These are phyloP conservation scores for Aphelenchoides besseyi DNA, from an alignment of 1,140 invertebrate species.

Conservation along the genomic window DNA sequence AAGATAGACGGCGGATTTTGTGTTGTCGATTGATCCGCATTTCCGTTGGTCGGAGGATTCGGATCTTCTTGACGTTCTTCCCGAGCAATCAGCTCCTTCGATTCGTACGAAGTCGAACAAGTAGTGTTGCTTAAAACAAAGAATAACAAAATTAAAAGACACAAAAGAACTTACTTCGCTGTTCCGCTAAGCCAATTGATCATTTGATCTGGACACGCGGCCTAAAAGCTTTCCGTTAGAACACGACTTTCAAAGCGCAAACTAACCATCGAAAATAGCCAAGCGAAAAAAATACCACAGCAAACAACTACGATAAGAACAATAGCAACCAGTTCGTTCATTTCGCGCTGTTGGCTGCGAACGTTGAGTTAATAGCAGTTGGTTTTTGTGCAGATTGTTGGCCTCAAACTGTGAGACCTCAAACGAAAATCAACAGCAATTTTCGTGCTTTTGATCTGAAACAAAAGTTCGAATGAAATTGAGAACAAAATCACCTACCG, in stretches of 20 bases:
- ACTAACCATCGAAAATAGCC: slow-evolving; percentile 44
- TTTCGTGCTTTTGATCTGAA: background rate
- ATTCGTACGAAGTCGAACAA: slow-evolving; percentile 24
- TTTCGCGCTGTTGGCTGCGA: background rate
- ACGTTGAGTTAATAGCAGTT: background rate
- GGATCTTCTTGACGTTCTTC: slow-evolving; percentile 17
- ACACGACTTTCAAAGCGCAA: background rate
- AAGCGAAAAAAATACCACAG: slow-evolving; percentile 47
- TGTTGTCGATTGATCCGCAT: background rate
- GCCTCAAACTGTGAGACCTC: too few relatives aligned
- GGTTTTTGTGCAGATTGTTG: too few relatives aligned
- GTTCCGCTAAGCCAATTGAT: slow-evolving; percentile 31
- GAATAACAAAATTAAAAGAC: background rate
- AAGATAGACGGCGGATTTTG: slow-evolving; percentile 1
- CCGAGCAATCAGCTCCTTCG: slow-evolving; percentile 12
- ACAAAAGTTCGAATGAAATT: background rate
- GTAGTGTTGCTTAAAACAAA: slow-evolving; percentile 18
- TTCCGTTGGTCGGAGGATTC: background rate
- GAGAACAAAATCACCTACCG: background rate
- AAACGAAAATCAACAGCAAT: background rate
- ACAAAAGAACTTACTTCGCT: background rate
- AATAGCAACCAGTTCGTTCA: slow-evolving; percentile 46
- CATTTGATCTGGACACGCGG: slow-evolving; percentile 33
- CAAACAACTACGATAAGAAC: slow-evolving; percentile 44
- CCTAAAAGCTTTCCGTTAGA: background rate